Evolutionary conservation across 2,888 invertebrate genomes (phyloP), one percentile per base, ranked within the genome.

Genomic region (Cosmia trapezina): DNA sequence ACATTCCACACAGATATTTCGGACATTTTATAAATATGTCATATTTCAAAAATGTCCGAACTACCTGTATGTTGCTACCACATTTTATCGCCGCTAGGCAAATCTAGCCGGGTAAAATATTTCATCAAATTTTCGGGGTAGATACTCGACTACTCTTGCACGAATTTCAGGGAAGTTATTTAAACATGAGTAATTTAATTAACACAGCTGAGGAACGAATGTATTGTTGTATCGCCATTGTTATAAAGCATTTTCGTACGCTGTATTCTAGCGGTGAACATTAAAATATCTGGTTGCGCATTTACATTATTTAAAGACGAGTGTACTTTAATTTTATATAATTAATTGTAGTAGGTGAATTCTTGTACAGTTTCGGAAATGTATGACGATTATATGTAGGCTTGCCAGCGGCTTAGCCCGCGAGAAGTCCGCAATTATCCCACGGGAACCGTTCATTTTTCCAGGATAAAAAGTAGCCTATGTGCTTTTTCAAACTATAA

Each of bases 161-260:
- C 45, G 37, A 66, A 68, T 70, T 73, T 72, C 68, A 28, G 51
- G 45, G 4, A 66, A 65, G 77, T 67, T 85, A 86, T 86, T 87
- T 84, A 73, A 65, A 80, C 66, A 64, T 65, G 75, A 80, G 72
- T 73, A 68, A 83, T 86, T 88, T 86, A 86, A 87, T 86, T 83
- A 88, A 73, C 65, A 43, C 53, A 65, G 43, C 59, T 64, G 62
- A 66, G 17, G n/a, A 54, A 43, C 43, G 8, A 47, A 76, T 51
- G 47, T 68, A 60, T 63, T 72, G 49, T 73, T 64, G 57, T 28
- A 64, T 53, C 47, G 12, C 1, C n/a, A 43, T 65, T 63, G 33
- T 64, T 47, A 7, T 61, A 41, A 14, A 41, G 19, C 4, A 53
- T 51, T 60, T 81, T 68, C 22, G 9, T 45, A 14, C 28, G 28